Percentiles rank a stretch among this genome's conserved stretches.
Evolutionary conservation across 23 tunicate species (phyloP).

Genomic region (Ciona savignyi): DNA sequence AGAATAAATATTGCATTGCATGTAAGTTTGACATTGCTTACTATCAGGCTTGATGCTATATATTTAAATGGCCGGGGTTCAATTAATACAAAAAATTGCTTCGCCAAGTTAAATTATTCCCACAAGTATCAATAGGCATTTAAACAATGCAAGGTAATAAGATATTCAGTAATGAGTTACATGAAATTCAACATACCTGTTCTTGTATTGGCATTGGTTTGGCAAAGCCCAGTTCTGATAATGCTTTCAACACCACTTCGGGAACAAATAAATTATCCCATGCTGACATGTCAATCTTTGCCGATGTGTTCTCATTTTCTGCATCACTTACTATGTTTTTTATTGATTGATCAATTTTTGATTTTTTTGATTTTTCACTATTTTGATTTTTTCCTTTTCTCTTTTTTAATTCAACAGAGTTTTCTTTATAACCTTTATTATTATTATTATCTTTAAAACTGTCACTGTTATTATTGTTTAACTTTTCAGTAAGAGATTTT

Average conservation of each 20-base stretch:
- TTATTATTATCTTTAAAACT: not conserved
- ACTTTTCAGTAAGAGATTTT: conserved; percentile 2
- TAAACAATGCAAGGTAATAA: no score
- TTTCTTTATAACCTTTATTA: conserved; percentile 2
- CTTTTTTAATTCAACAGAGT: not conserved
- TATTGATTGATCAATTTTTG: not conserved
- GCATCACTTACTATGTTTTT: not conserved
- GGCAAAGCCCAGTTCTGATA: conserved; percentile 44
- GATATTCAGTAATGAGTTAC: no score
- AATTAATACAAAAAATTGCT: not conserved
- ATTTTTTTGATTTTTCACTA: not conserved
- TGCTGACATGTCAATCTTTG: conserved; percentile 29
- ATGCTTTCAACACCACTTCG: conserved; percentile 28
- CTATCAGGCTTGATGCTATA: not conserved
- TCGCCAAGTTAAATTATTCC: not conserved
- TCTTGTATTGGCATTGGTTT: conserved; percentile 78
- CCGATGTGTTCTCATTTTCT: not conserved
- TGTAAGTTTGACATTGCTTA: no score
- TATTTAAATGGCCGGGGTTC: not conserved
- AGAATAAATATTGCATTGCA: not conserved
- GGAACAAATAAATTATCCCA: conserved; percentile 71
- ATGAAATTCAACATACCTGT: no score
- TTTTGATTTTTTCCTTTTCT: not conserved
- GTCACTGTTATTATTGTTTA: conserved; percentile 2
- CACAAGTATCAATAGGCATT: not conserved